phyloP scores from a whole-genome alignment of 2,113 vertebrate species.

The Hemicordylus capensis region DNA sequence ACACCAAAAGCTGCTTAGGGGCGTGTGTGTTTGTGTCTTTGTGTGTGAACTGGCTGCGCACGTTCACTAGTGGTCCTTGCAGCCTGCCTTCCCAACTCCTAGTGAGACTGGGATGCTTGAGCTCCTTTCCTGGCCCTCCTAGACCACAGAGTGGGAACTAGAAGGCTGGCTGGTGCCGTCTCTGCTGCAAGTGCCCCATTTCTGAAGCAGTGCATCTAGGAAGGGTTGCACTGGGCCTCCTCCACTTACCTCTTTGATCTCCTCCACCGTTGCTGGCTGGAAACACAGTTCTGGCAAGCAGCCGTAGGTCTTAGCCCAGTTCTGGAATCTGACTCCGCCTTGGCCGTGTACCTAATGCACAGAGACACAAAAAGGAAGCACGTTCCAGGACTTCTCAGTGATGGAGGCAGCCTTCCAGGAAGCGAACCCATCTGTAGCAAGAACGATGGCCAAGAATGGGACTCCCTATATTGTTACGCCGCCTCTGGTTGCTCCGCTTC shows the following conservation, averaged over 20 bases:
- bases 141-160: not conserved
- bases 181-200: not conserved
- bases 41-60: no score
- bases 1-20: no score
- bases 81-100: not conserved
- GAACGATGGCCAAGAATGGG: no score
- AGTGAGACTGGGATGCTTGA: not conserved
- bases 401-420: not conserved
- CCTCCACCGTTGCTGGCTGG: conserved; percentile 69
- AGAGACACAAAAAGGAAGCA: not conserved
- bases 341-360: conserved; percentile 62
- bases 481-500: no score
- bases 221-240: not conserved
- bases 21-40: no score
- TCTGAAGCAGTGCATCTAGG: not conserved
- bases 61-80: no score
- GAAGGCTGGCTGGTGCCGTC: not conserved
- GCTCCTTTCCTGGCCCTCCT: not conserved
- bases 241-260: conserved; percentile 73
- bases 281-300: conserved; percentile 76
- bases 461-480: no score
- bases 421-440: no score
- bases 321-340: conserved; percentile 75
- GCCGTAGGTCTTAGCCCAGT: conserved; percentile 79
- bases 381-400: not conserved